Evolutionary conservation across 2,113 vertebrate species (phyloP).

Genomic region (Elephantulus edwardii): DNA sequence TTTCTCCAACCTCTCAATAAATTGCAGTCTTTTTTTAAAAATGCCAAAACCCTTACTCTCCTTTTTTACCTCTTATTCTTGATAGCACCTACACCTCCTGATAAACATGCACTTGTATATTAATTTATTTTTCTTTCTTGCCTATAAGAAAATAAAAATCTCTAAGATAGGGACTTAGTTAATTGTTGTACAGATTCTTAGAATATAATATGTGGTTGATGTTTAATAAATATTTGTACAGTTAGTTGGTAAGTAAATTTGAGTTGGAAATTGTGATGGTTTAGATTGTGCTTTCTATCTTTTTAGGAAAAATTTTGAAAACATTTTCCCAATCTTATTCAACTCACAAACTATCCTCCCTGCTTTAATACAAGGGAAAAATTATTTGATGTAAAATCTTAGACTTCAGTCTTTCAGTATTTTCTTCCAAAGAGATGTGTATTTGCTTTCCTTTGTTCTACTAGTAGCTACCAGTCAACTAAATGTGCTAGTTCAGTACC

Average conservation of each 20-base stretch:
- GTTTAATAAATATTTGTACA: conserved; percentile 35
- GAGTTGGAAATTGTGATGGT: neutral
- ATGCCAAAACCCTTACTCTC: neutral
- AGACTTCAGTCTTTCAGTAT: neutral
- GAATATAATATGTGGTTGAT: neutral
- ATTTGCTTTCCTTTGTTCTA: neutral
- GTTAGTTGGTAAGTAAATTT: neutral
- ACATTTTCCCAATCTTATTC: neutral
- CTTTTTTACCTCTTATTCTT: conserved; percentile 3
- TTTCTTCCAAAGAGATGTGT: conserved; percentile 1
- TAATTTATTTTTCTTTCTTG: neutral
- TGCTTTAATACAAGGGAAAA: neutral
- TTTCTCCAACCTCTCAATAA: neutral
- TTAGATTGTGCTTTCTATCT: neutral
- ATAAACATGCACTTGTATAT: neutral
- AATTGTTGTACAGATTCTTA: neutral
- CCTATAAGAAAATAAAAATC: neutral
- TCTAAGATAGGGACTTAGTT: neutral
- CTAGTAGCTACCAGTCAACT: neutral
- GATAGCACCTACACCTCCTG: neutral
- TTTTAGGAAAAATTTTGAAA: conserved; percentile 24
- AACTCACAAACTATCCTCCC: neutral
- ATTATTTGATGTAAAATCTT: neutral
- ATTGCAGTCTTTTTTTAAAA: neutral
- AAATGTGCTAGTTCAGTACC: neutral